Base-by-base conservation (phyloP, 1,140 invertebrate species). In the Hyles vespertilio region DNA sequence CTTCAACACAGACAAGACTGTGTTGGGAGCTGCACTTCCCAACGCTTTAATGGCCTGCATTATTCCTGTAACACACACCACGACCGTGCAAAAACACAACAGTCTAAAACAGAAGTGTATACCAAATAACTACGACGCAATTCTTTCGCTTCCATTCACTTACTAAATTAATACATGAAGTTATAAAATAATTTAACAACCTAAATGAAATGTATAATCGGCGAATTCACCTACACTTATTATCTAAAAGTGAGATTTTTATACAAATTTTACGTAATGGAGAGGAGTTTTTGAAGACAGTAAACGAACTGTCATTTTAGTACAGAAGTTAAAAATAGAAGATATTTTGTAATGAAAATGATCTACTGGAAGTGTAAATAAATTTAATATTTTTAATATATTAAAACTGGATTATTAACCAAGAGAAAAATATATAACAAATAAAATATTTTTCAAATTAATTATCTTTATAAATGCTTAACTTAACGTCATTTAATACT, bases 1-100 rank as follows among this genome's bases (percentile, higher is more conserved):
- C 64, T 86, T 86, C 33, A 86, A 58, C 22, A 81, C 63, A 49
- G 84, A 79, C 44, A 83, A 61, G 53, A 80, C 66, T 43, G 74
- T 76, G 34, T 73, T 72, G 58, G 84, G 79, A 74, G 76, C 71
- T 33, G 76, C 33, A 58, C 74, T 79, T 72, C 79, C 78, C 49
- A 89, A 59, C 59, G 81, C 71, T 69, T 87, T 89, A 44, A 86
- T 65, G 34, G 82, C 86, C 70, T 86, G 81, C 86, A 89, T 89
- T 69, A 67, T 75, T 56, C 58, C 78, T 84, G 70, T 22, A 65
- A 66, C 56, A 52, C 46, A 60, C 32, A 44, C 40, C 43, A 56
- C 54, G 46, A 3, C 34, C n/a, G n/a, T 53, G 22, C 7, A 33
- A 32, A 51, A 51, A 5, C 50, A 51, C 36, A 40, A 40, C 8